Conservation (phyloP, 2,113 vertebrate species). For the Odontophorus gujanensis region DNA sequence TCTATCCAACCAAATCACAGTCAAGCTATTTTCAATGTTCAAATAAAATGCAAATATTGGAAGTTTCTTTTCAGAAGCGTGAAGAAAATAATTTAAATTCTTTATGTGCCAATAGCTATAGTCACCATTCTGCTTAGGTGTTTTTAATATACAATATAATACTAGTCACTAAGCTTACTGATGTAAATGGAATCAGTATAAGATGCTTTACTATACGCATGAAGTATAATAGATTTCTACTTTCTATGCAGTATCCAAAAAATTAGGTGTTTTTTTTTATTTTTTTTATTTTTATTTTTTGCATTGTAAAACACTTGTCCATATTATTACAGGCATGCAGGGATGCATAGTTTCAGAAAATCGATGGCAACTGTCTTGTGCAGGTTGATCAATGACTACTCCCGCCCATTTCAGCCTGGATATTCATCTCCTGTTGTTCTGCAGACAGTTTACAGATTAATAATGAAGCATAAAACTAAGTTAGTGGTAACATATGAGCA, state of each 20-base stretch:
- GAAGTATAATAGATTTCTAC: background rate
- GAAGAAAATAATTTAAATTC: background rate
- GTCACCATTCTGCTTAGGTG: background rate
- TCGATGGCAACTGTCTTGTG: constrained; percentile 42
- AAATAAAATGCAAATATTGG: background rate
- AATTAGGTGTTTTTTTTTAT: background rate
- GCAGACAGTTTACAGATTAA: constrained; percentile 65
- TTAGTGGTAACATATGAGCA: constrained; percentile 51
- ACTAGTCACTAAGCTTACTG: rapidly evolving
- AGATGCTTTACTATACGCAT: background rate
- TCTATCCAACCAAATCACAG: background rate
- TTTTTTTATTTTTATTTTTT: background rate
- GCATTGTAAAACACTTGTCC: background rate
- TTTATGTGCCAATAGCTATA: background rate
- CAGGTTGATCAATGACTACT: constrained; percentile 52
- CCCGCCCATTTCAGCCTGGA: constrained; percentile 40
- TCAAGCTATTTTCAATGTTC: background rate
- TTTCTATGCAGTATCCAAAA: background rate
- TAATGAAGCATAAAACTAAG: constrained; percentile 69
- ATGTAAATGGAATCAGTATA: rapidly evolving
- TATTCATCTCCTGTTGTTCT: constrained; percentile 61
- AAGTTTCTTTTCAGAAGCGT: background rate
- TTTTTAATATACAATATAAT: background rate
- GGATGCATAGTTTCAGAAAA: constrained; percentile 35
- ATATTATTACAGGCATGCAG: background rate